Conservation (phyloP, 1,140 invertebrate genomes). For the Homarus americanus region DNA sequence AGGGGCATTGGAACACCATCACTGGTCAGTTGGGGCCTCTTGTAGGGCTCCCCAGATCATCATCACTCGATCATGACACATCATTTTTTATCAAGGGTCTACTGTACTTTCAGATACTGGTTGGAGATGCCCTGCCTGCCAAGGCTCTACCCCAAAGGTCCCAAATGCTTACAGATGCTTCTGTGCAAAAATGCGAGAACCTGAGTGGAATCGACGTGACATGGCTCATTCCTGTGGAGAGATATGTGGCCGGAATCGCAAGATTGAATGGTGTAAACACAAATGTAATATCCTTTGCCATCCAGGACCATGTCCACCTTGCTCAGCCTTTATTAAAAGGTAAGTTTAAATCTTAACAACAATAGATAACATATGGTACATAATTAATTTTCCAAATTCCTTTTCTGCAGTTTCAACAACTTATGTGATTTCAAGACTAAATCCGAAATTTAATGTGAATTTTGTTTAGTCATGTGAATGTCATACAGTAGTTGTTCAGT, state of each 20-base stretch:
- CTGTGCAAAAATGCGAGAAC: slow-evolving; percentile 87
- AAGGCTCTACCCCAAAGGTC: slow-evolving; percentile 84
- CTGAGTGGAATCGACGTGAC: slow-evolving; percentile 85
- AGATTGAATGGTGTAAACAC: slow-evolving; percentile 84
- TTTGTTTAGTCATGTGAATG: no score
- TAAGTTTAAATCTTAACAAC: no score
- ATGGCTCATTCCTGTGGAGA: slow-evolving; percentile 94
- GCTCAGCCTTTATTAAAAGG: slow-evolving; percentile 82
- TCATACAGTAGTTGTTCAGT: not conserved
- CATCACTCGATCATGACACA: no score
- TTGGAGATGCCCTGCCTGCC: slow-evolving; percentile 96
- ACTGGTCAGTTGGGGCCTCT: no score
- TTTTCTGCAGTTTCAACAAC: no score
- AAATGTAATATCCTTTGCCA: slow-evolving; percentile 93
- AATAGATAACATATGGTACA: no score
- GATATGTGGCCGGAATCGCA: slow-evolving; percentile 84
- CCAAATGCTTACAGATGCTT: slow-evolving; percentile 90
- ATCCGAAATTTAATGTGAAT: no score
- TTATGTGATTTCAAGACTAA: no score
- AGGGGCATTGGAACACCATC: no score
- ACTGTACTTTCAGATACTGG: slow-evolving; percentile 81
- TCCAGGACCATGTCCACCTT: slow-evolving; percentile 89
- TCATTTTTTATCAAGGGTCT: no score
- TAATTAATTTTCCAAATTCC: no score
- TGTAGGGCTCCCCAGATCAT: no score